These are phyloP conservation scores for Gibbula magus DNA, from an alignment of 2,888 invertebrate genomes.

Conservation along the genomic window DNA sequence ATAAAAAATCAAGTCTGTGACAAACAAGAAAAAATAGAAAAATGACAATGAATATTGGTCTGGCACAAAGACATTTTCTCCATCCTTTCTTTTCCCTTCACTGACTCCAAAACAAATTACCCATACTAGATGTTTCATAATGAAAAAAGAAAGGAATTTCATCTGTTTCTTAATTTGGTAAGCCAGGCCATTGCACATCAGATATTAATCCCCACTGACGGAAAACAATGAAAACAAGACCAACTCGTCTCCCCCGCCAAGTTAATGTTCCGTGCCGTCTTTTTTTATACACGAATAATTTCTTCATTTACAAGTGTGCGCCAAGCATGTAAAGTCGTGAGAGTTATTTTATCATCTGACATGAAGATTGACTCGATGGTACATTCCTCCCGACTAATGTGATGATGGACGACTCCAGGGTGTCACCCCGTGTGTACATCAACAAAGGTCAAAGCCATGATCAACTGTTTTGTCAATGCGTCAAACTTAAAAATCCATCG, in stretches of 20 bases:
- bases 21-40: too few relatives aligned
- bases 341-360: slow-evolving; percentile 2
- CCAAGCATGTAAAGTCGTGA: slow-evolving; percentile 1
- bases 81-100: neutral
- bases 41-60: too few relatives aligned
- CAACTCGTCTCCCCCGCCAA: neutral
- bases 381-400: neutral
- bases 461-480: too few relatives aligned
- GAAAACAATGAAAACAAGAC: slow-evolving; percentile 5
- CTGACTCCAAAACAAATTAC: neutral
- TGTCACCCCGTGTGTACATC: too few relatives aligned
- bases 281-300: slow-evolving; percentile 11
- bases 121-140: slow-evolving; percentile 3
- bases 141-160: slow-evolving; percentile 1
- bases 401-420: neutral
- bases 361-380: slow-evolving; percentile 3
- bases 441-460: too few relatives aligned
- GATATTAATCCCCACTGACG: slow-evolving; percentile 9
- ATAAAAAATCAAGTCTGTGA: too few relatives aligned
- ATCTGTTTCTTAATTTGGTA: slow-evolving; percentile 14
- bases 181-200: neutral
- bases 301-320: slow-evolving; percentile 9
- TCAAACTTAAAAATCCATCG: too few relatives aligned
- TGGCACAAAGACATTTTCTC: too few relatives aligned
- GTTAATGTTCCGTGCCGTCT: neutral